A percentile compares a stretch with the other conserved stretches of the same genome.
Conservation (phyloP, 2,113 vertebrate species). For the Corythornis vintsioides region DNA sequence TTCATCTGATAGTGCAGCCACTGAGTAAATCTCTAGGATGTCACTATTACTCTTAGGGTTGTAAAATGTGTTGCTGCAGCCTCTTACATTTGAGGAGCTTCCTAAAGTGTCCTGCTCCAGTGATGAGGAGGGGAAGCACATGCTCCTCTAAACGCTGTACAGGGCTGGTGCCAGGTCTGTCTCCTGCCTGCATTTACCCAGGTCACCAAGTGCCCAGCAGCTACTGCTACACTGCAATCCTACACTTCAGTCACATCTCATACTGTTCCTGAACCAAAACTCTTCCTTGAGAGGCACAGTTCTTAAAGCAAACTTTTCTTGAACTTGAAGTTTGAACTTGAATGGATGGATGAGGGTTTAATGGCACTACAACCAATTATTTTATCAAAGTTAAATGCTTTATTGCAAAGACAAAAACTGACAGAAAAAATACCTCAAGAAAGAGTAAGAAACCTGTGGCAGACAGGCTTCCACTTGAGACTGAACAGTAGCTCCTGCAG, state of each 20-base stretch:
- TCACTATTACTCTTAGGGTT: no score
- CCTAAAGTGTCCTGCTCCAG: rapidly evolving
- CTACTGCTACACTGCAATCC: neutral
- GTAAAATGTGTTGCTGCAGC: neutral
- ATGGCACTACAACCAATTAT: neutral
- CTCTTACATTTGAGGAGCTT: no score
- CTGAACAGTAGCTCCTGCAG: neutral
- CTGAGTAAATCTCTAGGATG: neutral
- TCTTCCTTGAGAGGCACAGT: neutral
- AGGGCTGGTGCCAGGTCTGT: no score
- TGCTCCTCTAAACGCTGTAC: rapidly evolving
- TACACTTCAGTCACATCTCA: neutral
- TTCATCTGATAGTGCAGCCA: neutral
- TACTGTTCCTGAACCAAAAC: neutral
- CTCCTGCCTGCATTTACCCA: neutral
- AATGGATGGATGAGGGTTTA: neutral
- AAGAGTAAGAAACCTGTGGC: neutral
- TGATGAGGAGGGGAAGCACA: neutral
- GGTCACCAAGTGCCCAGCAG: neutral
- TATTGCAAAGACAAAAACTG: neutral
- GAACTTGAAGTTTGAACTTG: neutral
- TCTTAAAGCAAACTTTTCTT: neutral
- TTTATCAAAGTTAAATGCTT: rapidly evolving
- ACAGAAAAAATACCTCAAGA: neutral
- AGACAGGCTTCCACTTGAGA: neutral